Conservation (phyloP, 2,797 vertebrate genomes). For the Aplochiton taeniatus region DNA sequence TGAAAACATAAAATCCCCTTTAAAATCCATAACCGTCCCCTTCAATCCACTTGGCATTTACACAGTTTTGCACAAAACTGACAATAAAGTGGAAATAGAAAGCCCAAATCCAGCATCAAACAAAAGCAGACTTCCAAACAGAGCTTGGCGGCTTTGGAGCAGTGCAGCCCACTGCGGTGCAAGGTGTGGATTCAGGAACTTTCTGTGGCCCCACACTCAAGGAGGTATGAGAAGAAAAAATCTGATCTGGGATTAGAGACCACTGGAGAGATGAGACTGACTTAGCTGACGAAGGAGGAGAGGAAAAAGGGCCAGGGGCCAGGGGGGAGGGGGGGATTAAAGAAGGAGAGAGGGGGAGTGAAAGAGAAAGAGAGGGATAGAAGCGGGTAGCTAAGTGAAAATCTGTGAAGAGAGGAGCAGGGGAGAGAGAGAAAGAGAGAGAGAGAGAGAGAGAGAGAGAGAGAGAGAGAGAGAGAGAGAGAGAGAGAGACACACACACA, state of each 20-base stretch:
- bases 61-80: constrained; percentile 28
- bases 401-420: too few species aligned
- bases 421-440: constrained; percentile 14
- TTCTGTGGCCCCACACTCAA: not conserved
- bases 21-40: constrained; percentile 13
- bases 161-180: constrained; percentile 48
- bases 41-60: not conserved
- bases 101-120: constrained; percentile 22
- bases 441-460: constrained; percentile 2
- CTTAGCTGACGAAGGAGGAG: constrained; percentile 40
- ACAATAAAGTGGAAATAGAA: constrained; percentile 19
- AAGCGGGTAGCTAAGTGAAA: not conserved
- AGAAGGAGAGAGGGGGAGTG: too few species aligned
- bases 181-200: not conserved
- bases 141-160: constrained; percentile 30
- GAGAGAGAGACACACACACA: constrained; percentile 9
- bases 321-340: not conserved
- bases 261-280: constrained; percentile 35
- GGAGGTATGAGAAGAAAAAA: constrained; percentile 37
- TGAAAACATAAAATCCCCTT: constrained; percentile 11
- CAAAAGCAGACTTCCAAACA: constrained; percentile 33
- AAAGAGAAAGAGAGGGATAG: not conserved
- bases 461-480: constrained; percentile 5
- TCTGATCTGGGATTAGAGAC: constrained; percentile 54
- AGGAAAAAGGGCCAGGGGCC: not conserved